Evolutionary conservation across 1,140 invertebrate species (phyloP).

Genomic region (Spodoptera litura): DNA sequence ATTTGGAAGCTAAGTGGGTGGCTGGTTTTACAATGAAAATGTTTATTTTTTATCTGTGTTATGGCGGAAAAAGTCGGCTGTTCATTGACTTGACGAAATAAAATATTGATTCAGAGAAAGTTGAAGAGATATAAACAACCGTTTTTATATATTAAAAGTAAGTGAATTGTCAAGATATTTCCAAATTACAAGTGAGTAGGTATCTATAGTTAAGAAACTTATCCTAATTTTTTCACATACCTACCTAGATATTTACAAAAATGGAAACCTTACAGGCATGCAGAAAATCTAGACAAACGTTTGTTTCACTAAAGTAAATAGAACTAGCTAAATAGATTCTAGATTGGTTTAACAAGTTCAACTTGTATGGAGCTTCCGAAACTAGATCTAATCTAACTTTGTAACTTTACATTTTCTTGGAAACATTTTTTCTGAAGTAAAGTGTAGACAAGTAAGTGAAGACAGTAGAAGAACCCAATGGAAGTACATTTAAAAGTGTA

Average conservation of each 20-base stretch:
- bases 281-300: neutral
- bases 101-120: no score
- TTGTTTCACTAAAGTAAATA: neutral
- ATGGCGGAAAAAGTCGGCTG: neutral
- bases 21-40: slow-evolving; percentile 1
- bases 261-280: neutral
- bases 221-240: no score
- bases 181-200: no score
- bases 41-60: neutral
- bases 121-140: no score
- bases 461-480: no score
- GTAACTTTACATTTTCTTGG: slow-evolving; percentile 4
- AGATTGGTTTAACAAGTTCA: slow-evolving; percentile 2
- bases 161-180: no score
- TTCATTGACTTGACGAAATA: neutral
- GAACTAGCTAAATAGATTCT: neutral
- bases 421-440: no score
- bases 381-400: slow-evolving; percentile 29
- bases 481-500: no score
- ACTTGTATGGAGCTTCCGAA: neutral
- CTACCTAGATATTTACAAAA: neutral
- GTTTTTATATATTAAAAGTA: no score
- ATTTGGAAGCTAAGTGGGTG: slow-evolving; percentile 44
- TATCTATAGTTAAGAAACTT: no score
- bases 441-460: no score